Percentiles rank a stretch among this genome's conserved stretches.
These are phyloP conservation scores for Strix aluco DNA, from an alignment of 2,113 vertebrate genomes.

Conservation along the genomic window DNA sequence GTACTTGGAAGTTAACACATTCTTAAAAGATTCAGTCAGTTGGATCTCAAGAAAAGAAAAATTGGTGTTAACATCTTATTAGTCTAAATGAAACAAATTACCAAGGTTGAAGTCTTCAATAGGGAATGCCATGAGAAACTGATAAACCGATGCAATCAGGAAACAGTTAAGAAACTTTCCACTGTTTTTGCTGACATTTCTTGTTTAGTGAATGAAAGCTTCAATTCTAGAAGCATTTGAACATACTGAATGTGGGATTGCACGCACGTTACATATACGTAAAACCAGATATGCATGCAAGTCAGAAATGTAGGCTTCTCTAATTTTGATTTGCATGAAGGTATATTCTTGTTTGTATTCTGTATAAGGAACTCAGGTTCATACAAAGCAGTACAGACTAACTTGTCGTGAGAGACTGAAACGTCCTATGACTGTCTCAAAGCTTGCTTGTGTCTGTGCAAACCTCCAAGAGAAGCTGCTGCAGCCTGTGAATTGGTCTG, in stretches of 20 bases:
- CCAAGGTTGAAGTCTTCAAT: too few relatives aligned
- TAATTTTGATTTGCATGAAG: not conserved
- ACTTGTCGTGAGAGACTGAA: not conserved
- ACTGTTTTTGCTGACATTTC: not conserved
- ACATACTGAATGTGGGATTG: not conserved
- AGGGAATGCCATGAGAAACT: not conserved
- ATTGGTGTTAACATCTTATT: fast-evolving
- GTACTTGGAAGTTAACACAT: not conserved
- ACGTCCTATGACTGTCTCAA: too few relatives aligned
- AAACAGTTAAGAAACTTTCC: not conserved
- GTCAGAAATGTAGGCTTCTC: not conserved
- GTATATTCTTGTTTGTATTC: not conserved
- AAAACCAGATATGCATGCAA: not conserved
- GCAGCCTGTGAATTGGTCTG: too few relatives aligned
- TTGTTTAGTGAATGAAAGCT: not conserved
- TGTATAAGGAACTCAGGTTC: not conserved
- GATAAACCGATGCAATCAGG: not conserved
- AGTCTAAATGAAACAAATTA: not conserved
- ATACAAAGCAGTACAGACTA: not conserved
- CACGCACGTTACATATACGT: not conserved
- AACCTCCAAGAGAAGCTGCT: too few relatives aligned
- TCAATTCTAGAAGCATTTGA: not conserved
- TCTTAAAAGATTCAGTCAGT: not conserved
- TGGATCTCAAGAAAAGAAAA: not conserved
- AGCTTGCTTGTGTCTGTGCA: too few relatives aligned